Evolutionary conservation across 2,888 invertebrate species (phyloP), one percentile per base, ranked within the genome.

Genomic region (Masnerella sp.): DNA sequence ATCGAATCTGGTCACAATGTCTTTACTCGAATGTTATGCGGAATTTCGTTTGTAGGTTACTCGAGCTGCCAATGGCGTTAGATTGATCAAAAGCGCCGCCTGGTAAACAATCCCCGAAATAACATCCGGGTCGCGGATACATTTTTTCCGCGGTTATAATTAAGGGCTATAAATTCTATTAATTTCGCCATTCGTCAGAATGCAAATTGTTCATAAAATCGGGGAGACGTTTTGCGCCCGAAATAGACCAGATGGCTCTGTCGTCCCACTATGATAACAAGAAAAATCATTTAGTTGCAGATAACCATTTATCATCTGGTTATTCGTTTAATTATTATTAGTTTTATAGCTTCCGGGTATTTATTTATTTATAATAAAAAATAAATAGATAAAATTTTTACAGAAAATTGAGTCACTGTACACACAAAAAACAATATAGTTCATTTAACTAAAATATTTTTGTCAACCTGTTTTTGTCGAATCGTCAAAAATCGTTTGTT

Each of bases 1-100:
- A 75, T 75, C 49, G 65, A 75, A 69, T 72, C 61, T 72, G 72
- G 68, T 69, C 71, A 65, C 68, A 75, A 75, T 72, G 72, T 75
- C 68, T 71, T 71, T 64, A 51, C 71, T 47, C 25, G 59, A 38
- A 38, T 47, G 64, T 52, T 59, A 30, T 52, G 32, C 22, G 58
- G 58, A 62, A 42, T 69, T 69, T 62, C 62, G 43, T 71, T 64
- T 49, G 51, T 62, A 58, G 59, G 71, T 65, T 72, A 65, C 47
- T 59, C 64, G 45, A 34, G 25, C 11, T 22, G n/a, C 11, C 15
- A 17, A 12, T 54, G 5, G 11, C 8, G 22, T 54, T 51, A 5
- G 12, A 32, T 15, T 30, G 25, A 51, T 43, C 40, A 34, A 36
- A 45, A 20, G 36, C 32, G 14, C 18, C 17, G 32, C 14, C 11